Conservation (phyloP, 2,888 invertebrate species). For the Pardosa pseudoannulata region DNA sequence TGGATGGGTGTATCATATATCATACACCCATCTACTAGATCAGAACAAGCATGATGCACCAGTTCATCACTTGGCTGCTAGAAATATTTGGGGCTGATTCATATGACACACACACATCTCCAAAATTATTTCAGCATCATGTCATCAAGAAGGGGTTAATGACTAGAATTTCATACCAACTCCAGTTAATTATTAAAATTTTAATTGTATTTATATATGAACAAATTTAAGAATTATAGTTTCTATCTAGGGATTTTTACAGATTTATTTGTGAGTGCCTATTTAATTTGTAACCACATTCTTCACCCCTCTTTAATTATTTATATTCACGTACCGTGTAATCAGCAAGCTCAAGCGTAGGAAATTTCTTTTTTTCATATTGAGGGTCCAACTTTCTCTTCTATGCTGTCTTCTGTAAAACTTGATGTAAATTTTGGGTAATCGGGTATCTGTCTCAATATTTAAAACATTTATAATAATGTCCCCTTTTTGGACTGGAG, state of each 20-base stretch:
- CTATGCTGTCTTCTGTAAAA: slow-evolving; percentile 5
- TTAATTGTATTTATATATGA: too few species aligned
- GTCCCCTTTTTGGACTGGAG: slow-evolving; percentile 28
- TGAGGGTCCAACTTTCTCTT: slow-evolving; percentile 61
- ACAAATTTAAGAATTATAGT: not conserved
- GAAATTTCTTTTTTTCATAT: slow-evolving; percentile 27
- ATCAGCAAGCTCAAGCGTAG: not conserved
- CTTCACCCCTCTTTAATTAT: not conserved
- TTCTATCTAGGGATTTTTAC: not conserved
- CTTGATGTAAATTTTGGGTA: not conserved
- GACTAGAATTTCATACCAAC: too few species aligned
- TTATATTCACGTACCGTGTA: not conserved
- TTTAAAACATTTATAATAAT: slow-evolving; percentile 9
- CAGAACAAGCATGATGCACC: too few species aligned
- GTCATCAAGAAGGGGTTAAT: too few species aligned
- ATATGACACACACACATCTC: too few species aligned
- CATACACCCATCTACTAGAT: too few species aligned
- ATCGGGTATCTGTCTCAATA: not conserved
- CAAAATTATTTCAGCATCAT: too few species aligned
- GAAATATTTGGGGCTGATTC: too few species aligned
- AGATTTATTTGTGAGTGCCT: not conserved
- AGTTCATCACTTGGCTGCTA: too few species aligned
- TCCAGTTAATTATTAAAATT: too few species aligned
- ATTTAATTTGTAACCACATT: too few species aligned
- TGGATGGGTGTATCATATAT: too few species aligned